Conservation (phyloP, 2,797 vertebrate genomes). For the Macropodus opercularis region DNA sequence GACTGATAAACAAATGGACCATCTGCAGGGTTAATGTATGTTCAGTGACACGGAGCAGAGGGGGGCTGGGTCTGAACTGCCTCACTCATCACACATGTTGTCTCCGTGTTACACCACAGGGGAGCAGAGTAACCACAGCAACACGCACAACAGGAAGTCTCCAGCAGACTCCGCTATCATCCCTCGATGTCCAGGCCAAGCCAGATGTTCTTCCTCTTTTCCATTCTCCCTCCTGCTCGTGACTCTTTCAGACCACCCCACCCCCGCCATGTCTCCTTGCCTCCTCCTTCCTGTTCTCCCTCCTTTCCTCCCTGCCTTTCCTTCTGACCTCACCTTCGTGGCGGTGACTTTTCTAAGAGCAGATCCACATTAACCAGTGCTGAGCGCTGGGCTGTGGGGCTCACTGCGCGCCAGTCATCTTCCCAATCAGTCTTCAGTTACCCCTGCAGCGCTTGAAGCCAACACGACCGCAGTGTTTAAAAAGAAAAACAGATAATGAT, state of each 20-base stretch:
- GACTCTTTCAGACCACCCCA: constrained; percentile 17
- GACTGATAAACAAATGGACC: constrained; percentile 20
- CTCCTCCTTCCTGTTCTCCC: constrained; percentile 15
- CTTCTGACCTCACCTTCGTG: constrained; percentile 16
- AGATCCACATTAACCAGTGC: constrained; percentile 62
- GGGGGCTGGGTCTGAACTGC: constrained; percentile 30
- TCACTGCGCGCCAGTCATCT: constrained; percentile 13
- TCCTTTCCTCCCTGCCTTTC: constrained; percentile 13
- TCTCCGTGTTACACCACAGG: constrained; percentile 75
- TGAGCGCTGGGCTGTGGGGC: constrained; percentile 47
- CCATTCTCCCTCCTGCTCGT: constrained; percentile 17
- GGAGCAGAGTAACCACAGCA: constrained; percentile 61
- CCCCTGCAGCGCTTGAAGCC: constrained; percentile 23
- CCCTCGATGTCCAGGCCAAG: constrained; percentile 59
- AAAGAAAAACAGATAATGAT: constrained; percentile 1
- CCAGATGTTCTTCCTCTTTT: constrained; percentile 76
- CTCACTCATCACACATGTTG: constrained; percentile 65
- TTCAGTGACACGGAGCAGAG: constrained; percentile 15
- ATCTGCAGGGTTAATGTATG: constrained; percentile 23
- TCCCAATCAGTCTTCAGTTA: constrained; percentile 36
- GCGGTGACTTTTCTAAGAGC: constrained; percentile 69
- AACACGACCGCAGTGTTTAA: not conserved
- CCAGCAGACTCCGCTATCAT: constrained; percentile 64
- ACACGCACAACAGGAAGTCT: constrained; percentile 76
- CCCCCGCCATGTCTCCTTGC: constrained; percentile 1